Evolutionary conservation across 2,888 invertebrate species (phyloP), one percentile per base, ranked within the genome.

Genomic region (Dastarcus helophoroides): DNA sequence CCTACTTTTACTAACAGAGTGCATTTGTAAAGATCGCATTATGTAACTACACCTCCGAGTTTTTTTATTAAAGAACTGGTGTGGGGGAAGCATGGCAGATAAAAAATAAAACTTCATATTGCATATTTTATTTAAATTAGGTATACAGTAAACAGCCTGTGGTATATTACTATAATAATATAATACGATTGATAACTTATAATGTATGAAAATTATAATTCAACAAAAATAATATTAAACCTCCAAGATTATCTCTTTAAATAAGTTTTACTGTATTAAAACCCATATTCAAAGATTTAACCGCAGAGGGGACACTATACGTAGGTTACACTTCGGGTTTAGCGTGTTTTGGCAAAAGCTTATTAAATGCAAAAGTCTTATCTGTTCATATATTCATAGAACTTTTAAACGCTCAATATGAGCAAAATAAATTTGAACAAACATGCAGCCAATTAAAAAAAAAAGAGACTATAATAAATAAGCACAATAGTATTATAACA

Each of bases 131-230:
- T 21, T 36, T 30, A 36, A 36, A 36, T 36, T 25, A 33, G 26
- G 33, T 36, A 36, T 36, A 36, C 36, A 36, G 26, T 36, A 32
- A 33, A 36, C 36, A 36, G 36, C 36, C 36, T 36, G 36, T 24
- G 31, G 28, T 32, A 35, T 35, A 32, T 35, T 7, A 9, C 5
- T 28, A 23, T 32, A 35, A 6, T 23, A 7, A 24, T 35, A 27
- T 35, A 35, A 31, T 31, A 34, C 26, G 14, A 29, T 26, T 23
- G 22, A 22, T 27, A 33, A 30, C 33, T 33, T 33, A 33, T 30
- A 14, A 15, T 22, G 22, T 29, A 25, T 22, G 17, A 26, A 33
- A 24, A 22, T 33, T n/a, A 24, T 33, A 22, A 24, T 33, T 10
- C 13, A 11, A 29, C 26, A 26, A 29, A 33, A 29, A 26, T 29